phyloP scores from a whole-genome alignment of 2,113 vertebrate genomes.

The Antigone vipio region DNA sequence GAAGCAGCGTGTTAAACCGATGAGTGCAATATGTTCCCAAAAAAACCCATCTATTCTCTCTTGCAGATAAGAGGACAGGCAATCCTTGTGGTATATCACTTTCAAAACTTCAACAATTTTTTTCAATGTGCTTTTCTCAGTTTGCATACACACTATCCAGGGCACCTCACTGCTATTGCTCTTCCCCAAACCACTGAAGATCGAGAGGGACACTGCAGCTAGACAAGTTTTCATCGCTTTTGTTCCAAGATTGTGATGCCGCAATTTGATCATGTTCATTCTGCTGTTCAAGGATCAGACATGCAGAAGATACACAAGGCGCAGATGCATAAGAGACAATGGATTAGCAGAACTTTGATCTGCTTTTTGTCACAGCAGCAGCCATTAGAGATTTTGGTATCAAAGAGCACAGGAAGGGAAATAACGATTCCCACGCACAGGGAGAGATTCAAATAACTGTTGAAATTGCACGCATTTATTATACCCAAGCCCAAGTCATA shows the following conservation, averaged over 20 bases:
- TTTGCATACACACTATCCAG: neutral
- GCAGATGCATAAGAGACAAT: neutral
- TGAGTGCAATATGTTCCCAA: fast-evolving
- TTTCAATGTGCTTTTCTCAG: neutral
- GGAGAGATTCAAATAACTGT: neutral
- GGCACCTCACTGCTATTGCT: neutral
- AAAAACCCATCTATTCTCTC: neutral
- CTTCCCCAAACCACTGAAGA: neutral
- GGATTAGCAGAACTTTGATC: neutral
- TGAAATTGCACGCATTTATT: neutral
- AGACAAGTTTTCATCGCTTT: neutral
- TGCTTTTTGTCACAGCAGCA: neutral
- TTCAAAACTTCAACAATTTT: neutral
- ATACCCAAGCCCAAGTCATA: neutral
- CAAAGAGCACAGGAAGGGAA: neutral
- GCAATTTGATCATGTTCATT: neutral
- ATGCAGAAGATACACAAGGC: conserved; percentile 8
- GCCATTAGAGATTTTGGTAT: neutral
- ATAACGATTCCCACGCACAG: neutral
- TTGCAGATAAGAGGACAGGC: neutral
- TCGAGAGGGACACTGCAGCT: neutral
- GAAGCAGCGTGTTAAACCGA: neutral
- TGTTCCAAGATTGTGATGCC: neutral
- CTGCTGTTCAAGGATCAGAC: neutral
- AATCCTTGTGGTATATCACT: neutral